These are phyloP conservation scores for Isichthys henryi DNA, from an alignment of 2,113 vertebrate species.

Conservation along the genomic window DNA sequence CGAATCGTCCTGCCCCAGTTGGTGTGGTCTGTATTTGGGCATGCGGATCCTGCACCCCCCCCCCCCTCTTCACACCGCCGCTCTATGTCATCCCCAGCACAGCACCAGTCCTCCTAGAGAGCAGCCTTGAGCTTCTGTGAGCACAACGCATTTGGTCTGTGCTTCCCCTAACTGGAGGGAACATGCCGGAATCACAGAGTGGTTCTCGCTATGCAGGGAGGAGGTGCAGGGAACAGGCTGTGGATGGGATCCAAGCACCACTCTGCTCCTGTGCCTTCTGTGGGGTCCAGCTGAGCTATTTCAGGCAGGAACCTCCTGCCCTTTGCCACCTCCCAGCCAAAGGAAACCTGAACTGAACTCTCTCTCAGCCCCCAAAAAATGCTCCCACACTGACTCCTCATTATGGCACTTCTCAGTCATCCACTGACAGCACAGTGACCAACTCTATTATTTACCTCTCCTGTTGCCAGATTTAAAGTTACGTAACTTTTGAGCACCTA, in stretches of 20 bases:
- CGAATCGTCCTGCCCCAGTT: neutral
- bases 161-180: neutral
- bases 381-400: neutral
- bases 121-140: neutral
- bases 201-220: conserved; percentile 60
- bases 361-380: neutral
- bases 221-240: conserved; percentile 56
- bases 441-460: neutral
- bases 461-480: neutral
- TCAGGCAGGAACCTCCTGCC: conserved; percentile 50
- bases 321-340: conserved; percentile 12
- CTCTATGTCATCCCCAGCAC: neutral
- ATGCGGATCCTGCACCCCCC: neutral
- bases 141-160: neutral
- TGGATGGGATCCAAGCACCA: conserved; percentile 57
- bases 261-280: conserved; percentile 26
- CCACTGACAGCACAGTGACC: neutral
- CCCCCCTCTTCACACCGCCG: neutral
- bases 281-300: conserved; percentile 47
- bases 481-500: neutral
- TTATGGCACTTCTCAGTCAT: neutral
- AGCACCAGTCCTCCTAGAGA: neutral
- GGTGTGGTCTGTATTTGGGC: neutral
- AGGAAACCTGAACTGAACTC: conserved; percentile 34
- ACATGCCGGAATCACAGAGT: conserved; percentile 14